Base-by-base conservation (phyloP, 2,888 invertebrate genomes). In the Anarsia innoxiella region DNA sequence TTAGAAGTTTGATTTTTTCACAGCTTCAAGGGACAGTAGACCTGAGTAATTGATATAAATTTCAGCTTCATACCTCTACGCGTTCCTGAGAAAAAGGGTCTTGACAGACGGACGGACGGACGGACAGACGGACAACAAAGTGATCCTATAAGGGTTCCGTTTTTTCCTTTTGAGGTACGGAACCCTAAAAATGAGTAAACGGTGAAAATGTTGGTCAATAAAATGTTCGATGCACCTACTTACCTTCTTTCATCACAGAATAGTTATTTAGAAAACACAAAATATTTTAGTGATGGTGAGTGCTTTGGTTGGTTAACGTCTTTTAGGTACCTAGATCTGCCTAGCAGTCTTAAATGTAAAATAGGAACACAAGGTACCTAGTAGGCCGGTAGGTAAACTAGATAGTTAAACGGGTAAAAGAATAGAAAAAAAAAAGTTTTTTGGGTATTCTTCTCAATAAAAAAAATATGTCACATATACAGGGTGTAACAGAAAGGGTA, bases 111-210 rank as follows among this genome's bases (percentile, higher is more conserved):
- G 25, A n/a, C 25, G n/a, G 25, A 25, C 8, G 8, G 19, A 19
- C 19, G 19, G 19, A 19, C 19, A 8, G 19, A 19, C 25, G 25
- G 25, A 25, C 25, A 25, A 25, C 25, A 25, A 19, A 19, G 19
- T 19, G 19, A 19, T 19, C 10, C 3, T 19, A 8, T 19, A 19
- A 19, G 19, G 19, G 12, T 29, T 12, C 29, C 29, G 13, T 29
- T 29, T 29, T 14, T 29, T 29, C 10, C 13, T 29, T 29, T 14
- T 5, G 29, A 29, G 13, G 29, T 29, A 29, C 29, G 29, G 29
- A 29, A 29, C 29, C 29, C 29, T 29, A 29, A 29, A 29, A 29
- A 29, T 6, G n/a, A 27, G n/a, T n/a, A n/a, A n/a, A n/a, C n/a
- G n/a, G n/a, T n/a, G n/a, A n/a, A n/a, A n/a, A n/a, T n/a, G n/a